These are phyloP conservation scores for Phalacrocorax carbo DNA, from an alignment of 2,113 vertebrate species.

Conservation along the genomic window DNA sequence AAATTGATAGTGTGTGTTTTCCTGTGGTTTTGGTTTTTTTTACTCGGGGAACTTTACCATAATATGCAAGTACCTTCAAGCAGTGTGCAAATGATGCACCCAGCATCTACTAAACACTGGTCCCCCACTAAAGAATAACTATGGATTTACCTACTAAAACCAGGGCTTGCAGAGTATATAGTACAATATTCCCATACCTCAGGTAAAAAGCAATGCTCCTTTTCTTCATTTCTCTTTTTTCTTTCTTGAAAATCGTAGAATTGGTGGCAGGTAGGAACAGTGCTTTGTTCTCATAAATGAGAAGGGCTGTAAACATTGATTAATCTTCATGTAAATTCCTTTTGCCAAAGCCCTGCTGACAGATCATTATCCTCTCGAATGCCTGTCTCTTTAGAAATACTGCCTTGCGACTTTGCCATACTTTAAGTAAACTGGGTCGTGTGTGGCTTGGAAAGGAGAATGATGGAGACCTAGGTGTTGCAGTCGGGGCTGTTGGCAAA, in stretches of 20 bases:
- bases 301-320: constrained; percentile 74
- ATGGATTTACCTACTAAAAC: neutral
- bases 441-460: neutral
- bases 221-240: neutral
- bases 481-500: neutral
- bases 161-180: constrained; percentile 4
- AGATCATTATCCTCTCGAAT: constrained; percentile 60
- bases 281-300: constrained; percentile 61
- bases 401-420: constrained; percentile 35
- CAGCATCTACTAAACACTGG: neutral
- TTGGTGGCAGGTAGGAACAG: constrained; percentile 56
- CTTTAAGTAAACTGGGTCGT: constrained; percentile 43
- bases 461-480: constrained; percentile 35
- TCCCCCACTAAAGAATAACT: neutral
- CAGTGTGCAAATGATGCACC: neutral
- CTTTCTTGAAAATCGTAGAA: neutral
- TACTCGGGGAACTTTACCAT: neutral
- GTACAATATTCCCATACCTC: constrained; percentile 36
- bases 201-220: constrained; percentile 30
- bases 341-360: constrained; percentile 66
- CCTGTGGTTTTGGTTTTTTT: neutral
- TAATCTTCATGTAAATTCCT: constrained; percentile 70
- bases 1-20: neutral
- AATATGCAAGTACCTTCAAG: neutral
- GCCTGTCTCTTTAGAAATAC: constrained; percentile 54